Percentiles rank a stretch among this genome's conserved stretches.
These are phyloP conservation scores for Brachylomia viminalis DNA, from an alignment of 2,888 invertebrate species.

Conservation along the genomic window DNA sequence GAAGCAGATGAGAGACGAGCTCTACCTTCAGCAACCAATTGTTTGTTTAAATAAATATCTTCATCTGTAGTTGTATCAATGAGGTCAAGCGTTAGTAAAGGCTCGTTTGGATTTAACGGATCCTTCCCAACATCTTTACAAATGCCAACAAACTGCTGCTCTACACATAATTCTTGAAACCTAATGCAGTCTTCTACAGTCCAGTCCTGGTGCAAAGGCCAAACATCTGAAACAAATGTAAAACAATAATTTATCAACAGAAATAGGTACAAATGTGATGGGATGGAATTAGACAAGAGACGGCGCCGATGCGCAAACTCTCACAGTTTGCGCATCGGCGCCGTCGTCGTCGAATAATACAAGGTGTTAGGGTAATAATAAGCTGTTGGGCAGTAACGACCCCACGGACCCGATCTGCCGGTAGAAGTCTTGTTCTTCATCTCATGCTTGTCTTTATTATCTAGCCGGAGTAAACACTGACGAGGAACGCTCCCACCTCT, in stretches of 20 bases:
- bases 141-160: constrained; percentile 93
- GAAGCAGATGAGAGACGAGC: constrained; percentile 85
- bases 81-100: constrained; percentile 92
- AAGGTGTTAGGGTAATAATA: neutral
- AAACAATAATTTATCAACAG: neutral
- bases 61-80: constrained; percentile 93
- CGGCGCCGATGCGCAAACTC: too few relatives aligned
- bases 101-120: constrained; percentile 91
- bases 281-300: neutral
- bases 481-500: neutral
- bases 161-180: constrained; percentile 93
- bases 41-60: constrained; percentile 92
- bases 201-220: constrained; percentile 92
- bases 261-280: neutral
- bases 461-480: neutral
- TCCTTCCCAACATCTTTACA: constrained; percentile 92
- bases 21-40: constrained; percentile 91
- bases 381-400: neutral
- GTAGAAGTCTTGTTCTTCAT: neutral
- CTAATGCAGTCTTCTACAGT: constrained; percentile 93
- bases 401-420: neutral
- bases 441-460: neutral
- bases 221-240: constrained; percentile 83
- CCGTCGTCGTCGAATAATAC: neutral
- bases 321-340: neutral